Base-by-base conservation (phyloP, 2,797 vertebrate genomes). In the Helicolenus hilgendorfi region DNA sequence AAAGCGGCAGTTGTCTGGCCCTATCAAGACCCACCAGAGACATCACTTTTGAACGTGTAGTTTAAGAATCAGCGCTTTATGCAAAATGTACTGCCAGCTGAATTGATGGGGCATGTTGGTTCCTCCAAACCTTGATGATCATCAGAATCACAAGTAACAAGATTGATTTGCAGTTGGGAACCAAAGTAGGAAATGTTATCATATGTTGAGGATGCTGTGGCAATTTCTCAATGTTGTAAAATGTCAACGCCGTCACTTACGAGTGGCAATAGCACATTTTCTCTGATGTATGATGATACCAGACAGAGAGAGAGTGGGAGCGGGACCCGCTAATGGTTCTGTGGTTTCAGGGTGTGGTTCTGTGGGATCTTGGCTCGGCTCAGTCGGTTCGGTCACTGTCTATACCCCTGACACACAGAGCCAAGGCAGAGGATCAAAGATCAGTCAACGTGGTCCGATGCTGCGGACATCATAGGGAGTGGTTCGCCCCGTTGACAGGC, bases 291-390 rank as follows among this genome's bases (percentile, higher is more conserved):
- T 72, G 82, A 80, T 4, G 49, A 80, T 70, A 67, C 67, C 65
- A 76, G 63, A 79, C 76, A 60, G 75, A 87, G 62, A 65, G 36
- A 72, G 77, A 92, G 81, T 71, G 45, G 55, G 45, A 79, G 63
- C 13, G 3, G 59, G 81, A 85, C 58, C 68, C 65, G 22, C 55
- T 86, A 59, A 87, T 83, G 71, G 68, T 72, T 88, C 60, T 85
- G 83, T 71, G 87, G 87, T 94, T 93, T 76, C 65, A 78, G 92
- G 94, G 94, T 88, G 92, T 33, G 86, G 89, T 71, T 92, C 29
- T 71, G 45, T 81, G 53, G 77, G 91, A 81, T 84, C 56, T 92
- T 96, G 91, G 92, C 89, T 78, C 63, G 4, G 77, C 29, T 65
- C 27, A 55, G 22, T 74, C 62, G 81, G 80, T 94, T 86, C 18